Conservation (phyloP, 2,888 invertebrate genomes). For the Neoitamus cyanurus region DNA sequence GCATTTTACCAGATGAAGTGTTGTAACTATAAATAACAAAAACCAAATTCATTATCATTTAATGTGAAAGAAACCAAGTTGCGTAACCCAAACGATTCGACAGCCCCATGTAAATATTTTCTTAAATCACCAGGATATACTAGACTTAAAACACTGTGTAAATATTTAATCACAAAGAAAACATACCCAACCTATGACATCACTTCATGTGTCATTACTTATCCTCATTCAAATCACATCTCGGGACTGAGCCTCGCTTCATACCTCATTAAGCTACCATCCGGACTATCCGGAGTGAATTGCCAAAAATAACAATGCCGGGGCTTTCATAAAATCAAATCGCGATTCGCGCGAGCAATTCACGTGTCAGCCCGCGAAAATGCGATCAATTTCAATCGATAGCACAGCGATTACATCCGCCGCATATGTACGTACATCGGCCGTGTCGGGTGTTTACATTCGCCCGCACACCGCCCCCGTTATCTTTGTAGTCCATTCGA, state of each 20-base stretch:
- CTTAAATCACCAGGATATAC: neutral
- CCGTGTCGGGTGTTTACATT: neutral
- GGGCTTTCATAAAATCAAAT: neutral
- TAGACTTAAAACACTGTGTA: neutral
- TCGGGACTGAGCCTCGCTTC: neutral
- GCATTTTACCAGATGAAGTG: neutral
- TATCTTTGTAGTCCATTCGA: conserved; percentile 4
- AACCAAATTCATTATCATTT: neutral
- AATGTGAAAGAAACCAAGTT: neutral
- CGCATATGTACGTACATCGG: neutral
- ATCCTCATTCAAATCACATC: neutral
- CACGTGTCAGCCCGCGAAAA: neutral
- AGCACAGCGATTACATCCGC: neutral
- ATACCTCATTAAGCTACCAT: neutral
- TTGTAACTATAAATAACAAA: neutral
- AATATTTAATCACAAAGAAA: neutral
- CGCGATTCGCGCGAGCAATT: neutral
- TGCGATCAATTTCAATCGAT: neutral
- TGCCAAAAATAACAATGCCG: conserved; percentile 18
- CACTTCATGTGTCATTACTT: neutral
- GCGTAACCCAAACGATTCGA: neutral
- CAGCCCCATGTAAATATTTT: neutral
- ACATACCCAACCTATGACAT: neutral
- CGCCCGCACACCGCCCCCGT: neutral
- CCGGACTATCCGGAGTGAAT: neutral